Base-by-base conservation (phyloP, 2,113 vertebrate species). In the Chroicocephalus ridibundus region DNA sequence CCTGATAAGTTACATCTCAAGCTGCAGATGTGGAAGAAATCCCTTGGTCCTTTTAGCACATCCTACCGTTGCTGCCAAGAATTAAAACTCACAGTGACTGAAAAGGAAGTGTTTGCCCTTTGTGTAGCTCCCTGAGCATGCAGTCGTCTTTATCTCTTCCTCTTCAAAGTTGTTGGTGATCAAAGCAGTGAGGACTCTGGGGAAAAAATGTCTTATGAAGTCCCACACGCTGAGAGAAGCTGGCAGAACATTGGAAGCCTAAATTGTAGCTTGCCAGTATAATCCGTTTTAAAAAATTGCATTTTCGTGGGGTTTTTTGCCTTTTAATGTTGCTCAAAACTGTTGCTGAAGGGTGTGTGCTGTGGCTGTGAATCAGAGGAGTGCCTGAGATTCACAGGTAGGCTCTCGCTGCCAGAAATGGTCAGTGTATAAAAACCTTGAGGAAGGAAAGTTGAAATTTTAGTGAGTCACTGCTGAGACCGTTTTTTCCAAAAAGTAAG, bases 81-180 rank as follows among this genome's bases (percentile, higher is more conserved):
- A 82, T 93, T 94, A 61, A 82, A 91, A 34, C 54, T 93, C 36
- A 74, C 69, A 38, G 84, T 57, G 81, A 61, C 87, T 65, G 44
- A 32, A 93, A 94, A 87, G 78, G 87, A 91, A 96, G 66, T 46
- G 87, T 95, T 93, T 96, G 90, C 86, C 84, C 91, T 90, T 95
- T 95, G 66, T 89, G 29, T 87, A 85, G 82, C 74, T 94, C 90
- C 32, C 38, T 62, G 38, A 92, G 86, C 76, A 71, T 44, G 54
- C 81, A 44, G 61, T 94, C n/a, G 31, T 85, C 78, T 93, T 81
- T 96, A 89, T 94, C 74, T 61, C 69, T 91, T 69, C 70, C 65
- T 94, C 86, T 94, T 96, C 89, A 90, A 80, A 97, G 89, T 76
- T 82, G 24, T 20, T 82, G 65, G 65, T 89, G 95, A 94, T 96